A percentile compares a stretch with the other conserved stretches of the same genome.
Evolutionary conservation across 2,888 invertebrate species (phyloP).

Genomic region (Sminthurides aquaticus): DNA sequence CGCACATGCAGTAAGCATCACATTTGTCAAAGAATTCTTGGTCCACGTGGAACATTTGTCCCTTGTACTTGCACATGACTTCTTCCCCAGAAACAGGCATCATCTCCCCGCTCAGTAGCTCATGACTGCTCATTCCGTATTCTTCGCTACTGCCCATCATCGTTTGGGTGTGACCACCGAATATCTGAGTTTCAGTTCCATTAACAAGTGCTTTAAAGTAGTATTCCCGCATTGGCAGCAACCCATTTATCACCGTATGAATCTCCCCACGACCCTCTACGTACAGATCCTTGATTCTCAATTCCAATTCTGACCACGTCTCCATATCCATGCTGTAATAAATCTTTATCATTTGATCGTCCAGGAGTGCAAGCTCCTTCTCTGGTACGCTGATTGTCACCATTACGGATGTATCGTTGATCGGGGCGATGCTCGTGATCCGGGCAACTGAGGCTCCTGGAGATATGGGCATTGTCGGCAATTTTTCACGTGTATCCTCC

Average conservation of each 20-base stretch:
- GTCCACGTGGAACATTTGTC: slow-evolving; percentile 46
- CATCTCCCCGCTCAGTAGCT: slow-evolving; percentile 23
- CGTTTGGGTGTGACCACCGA: slow-evolving; percentile 26
- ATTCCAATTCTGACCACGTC: slow-evolving; percentile 31
- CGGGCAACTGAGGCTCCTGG: not conserved
- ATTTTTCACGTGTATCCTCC: not conserved
- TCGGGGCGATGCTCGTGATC: slow-evolving; percentile 32
- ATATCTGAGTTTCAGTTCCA: slow-evolving; percentile 34
- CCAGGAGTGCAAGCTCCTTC: slow-evolving; percentile 27
- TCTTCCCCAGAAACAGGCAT: slow-evolving; percentile 15
- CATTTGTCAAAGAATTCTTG: slow-evolving; percentile 78
- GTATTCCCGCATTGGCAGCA: slow-evolving; percentile 34
- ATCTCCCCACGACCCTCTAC: slow-evolving; percentile 34
- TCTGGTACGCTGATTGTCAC: slow-evolving; percentile 33
- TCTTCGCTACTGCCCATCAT: slow-evolving; percentile 18
- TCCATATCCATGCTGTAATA: slow-evolving; percentile 32
- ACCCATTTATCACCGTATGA: slow-evolving; percentile 32
- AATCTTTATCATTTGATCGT: slow-evolving; percentile 31
- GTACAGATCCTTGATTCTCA: slow-evolving; percentile 34
- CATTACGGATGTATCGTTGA: slow-evolving; percentile 37
- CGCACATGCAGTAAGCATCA: slow-evolving; percentile 68
- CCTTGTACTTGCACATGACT: slow-evolving; percentile 46
- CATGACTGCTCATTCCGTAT: slow-evolving; percentile 17
- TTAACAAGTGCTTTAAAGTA: slow-evolving; percentile 36
- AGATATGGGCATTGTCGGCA: not conserved